A percentile compares a stretch with the other conserved stretches of the same genome.
phyloP scores from a whole-genome alignment of 2,113 vertebrate species.

The Sinocyclocheilus rhinocerous region DNA sequence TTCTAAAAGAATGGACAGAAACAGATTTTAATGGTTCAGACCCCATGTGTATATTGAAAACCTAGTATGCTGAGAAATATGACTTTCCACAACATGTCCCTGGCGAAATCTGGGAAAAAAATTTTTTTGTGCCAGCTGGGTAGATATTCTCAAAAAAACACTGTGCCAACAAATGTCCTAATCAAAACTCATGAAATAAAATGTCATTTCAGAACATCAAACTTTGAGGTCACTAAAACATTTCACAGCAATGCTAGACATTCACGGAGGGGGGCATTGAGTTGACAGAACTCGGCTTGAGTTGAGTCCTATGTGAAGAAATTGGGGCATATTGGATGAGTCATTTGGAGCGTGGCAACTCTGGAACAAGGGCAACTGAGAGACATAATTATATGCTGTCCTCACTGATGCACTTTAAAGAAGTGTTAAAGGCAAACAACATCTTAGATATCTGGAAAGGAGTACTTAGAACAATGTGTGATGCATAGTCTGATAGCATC shows the following conservation, averaged over 20 bases:
- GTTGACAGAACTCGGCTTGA: conserved; percentile 29
- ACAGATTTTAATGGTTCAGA: background rate
- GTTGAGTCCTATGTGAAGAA: background rate
- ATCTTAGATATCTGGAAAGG: conserved; percentile 3
- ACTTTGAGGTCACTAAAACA: background rate
- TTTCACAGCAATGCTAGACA: background rate
- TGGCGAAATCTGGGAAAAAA: background rate
- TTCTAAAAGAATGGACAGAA: background rate
- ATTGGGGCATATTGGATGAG: conserved; percentile 22
- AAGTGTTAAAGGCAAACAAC: conserved; percentile 1
- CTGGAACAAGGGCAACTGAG: conserved; percentile 26
- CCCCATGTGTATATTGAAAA: background rate
- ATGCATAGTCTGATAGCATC: background rate
- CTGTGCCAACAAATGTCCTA: background rate
- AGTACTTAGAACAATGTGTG: conserved; percentile 1
- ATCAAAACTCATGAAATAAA: conserved; percentile 9
- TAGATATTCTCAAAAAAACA: background rate
- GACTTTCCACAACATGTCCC: background rate
- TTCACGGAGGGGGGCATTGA: background rate
- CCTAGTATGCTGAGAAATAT: background rate
- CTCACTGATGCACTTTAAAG: background rate
- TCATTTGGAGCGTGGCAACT: background rate
- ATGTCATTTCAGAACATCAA: background rate
- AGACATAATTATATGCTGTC: background rate
- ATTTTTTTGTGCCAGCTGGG: background rate